Percentiles rank a stretch among this genome's conserved stretches.
Evolutionary conservation across 1,140 invertebrate genomes (phyloP).

Genomic region (Macrocentrus cingulum): DNA sequence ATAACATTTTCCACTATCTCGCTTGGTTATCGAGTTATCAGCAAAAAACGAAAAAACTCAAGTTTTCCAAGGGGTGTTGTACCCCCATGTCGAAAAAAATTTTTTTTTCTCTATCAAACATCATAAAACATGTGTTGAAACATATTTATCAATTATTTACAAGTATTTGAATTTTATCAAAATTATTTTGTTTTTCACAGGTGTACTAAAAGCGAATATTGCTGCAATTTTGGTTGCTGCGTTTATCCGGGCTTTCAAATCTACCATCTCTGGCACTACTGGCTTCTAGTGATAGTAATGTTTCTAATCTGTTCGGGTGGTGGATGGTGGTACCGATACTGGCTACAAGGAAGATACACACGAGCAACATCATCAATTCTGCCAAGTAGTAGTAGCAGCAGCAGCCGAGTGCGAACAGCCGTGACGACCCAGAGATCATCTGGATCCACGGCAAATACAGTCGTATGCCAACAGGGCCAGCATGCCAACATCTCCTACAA

Average conservation of each 20-base stretch:
- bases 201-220: conserved; percentile 59
- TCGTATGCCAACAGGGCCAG: conserved; percentile 38
- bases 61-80: too few relatives aligned
- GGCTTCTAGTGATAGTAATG: conserved; percentile 60
- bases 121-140: too few relatives aligned
- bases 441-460: conserved; percentile 32
- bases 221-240: conserved; percentile 59
- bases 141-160: too few relatives aligned
- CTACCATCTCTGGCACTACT: conserved; percentile 61
- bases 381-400: conserved; percentile 31
- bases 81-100: not conserved
- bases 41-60: too few relatives aligned
- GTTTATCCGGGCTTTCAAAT: conserved; percentile 58
- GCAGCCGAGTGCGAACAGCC: conserved; percentile 43
- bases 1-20: too few relatives aligned
- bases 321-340: conserved; percentile 61
- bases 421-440: conserved; percentile 41
- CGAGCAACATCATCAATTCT: conserved; percentile 42
- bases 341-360: conserved; percentile 56
- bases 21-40: too few relatives aligned
- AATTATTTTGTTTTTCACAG: conserved; percentile 38
- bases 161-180: conserved; percentile 1
- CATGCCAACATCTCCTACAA: conserved; percentile 53
- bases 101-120: too few relatives aligned
- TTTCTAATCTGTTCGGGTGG: conserved; percentile 60